A percentile compares a stretch with the other conserved stretches of the same genome.
These are phyloP conservation scores for Microctonus hyperodae DNA, from an alignment of 2,888 invertebrate species.

Conservation along the genomic window DNA sequence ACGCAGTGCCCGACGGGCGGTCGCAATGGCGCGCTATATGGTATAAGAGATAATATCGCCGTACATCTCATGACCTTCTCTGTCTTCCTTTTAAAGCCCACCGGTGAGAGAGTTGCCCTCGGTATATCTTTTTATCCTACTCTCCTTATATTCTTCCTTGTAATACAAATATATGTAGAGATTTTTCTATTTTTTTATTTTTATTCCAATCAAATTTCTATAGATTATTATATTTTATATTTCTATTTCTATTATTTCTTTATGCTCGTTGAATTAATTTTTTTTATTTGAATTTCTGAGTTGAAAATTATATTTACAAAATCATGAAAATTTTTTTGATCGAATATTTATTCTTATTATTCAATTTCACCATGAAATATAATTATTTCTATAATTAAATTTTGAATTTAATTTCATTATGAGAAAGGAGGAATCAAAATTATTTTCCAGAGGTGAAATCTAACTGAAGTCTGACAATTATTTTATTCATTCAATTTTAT, in stretches of 20 bases:
- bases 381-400: neutral
- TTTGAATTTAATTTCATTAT: neutral
- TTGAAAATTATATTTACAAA: conserved; percentile 18
- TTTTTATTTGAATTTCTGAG: neutral
- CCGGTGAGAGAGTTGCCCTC: conserved; percentile 30
- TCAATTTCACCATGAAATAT: neutral
- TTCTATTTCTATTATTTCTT: neutral
- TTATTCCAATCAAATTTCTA: neutral
- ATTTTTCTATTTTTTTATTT: conserved; percentile 13
- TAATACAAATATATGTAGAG: neutral
- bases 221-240: neutral
- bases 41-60: conserved; percentile 58
- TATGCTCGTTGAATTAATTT: conserved; percentile 13
- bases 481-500: neutral
- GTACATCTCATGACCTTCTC: conserved; percentile 43
- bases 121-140: conserved; percentile 23
- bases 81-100: conserved; percentile 32
- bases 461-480: neutral
- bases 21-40: conserved; percentile 38
- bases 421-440: neutral
- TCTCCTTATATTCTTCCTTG: neutral
- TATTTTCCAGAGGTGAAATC: neutral
- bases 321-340: conserved; percentile 2
- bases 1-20: conserved; percentile 60
- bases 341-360: neutral